Conservation (phyloP, 1,140 invertebrate genomes). For the Habropoda laboriosa region DNA sequence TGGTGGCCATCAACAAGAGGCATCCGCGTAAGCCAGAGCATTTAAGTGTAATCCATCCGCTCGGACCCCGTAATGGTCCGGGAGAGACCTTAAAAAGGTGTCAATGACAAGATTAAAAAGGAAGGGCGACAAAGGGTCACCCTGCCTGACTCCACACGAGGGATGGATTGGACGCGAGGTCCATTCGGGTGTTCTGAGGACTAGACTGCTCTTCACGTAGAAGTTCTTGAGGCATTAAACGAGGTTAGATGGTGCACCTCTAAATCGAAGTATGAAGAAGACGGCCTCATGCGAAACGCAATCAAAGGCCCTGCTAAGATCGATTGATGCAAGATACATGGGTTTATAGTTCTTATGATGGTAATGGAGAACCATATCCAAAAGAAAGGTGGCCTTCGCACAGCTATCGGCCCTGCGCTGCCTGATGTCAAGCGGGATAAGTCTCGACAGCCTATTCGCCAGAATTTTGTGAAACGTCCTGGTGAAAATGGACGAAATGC, state of each 20-base stretch:
- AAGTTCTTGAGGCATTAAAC: constrained; percentile 25
- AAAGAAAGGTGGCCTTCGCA: constrained; percentile 55
- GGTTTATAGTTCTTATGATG: not conserved
- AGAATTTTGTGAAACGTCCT: constrained; percentile 68
- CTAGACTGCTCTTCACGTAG: constrained; percentile 38
- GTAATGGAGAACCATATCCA: constrained; percentile 43
- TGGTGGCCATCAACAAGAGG: constrained; percentile 70
- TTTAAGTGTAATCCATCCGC: constrained; percentile 56
- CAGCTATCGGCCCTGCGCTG: constrained; percentile 62
- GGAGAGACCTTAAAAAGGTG: constrained; percentile 35
- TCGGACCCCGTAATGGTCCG: constrained; percentile 56
- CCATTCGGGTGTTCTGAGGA: constrained; percentile 3
- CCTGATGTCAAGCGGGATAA: constrained; percentile 16
- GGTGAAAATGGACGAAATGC: constrained; percentile 75
- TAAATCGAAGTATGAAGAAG: constrained; percentile 8
- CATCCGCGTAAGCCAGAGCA: constrained; percentile 77
- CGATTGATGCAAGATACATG: constrained; percentile 52
- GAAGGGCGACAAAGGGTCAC: constrained; percentile 65
- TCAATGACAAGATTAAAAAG: constrained; percentile 72
- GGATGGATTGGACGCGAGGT: constrained; percentile 28
- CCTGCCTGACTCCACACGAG: constrained; percentile 65
- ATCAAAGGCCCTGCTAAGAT: constrained; percentile 78
- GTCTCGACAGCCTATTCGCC: not conserved
- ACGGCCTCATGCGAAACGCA: constrained; percentile 66
- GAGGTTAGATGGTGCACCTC: constrained; percentile 25